Conservation (phyloP, 2,113 vertebrate genomes). For the Chloropsis hardwickii region DNA sequence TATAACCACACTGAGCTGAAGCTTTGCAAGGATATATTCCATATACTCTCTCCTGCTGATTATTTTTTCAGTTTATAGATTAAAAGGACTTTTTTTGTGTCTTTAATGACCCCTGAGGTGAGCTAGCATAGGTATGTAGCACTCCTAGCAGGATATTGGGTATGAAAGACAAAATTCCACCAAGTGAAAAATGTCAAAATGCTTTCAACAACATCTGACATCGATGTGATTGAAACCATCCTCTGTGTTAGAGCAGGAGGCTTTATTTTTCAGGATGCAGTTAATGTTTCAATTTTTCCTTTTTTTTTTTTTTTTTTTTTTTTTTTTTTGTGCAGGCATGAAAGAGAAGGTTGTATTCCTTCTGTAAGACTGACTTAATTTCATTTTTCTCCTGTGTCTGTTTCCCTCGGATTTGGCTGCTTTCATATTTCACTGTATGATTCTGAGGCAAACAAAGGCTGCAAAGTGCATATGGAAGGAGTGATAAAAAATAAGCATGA, state of each 20-base stretch:
- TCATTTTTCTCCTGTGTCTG: not conserved
- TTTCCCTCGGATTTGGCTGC: slow-evolving; percentile 1
- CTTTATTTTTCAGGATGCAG: slow-evolving; percentile 45
- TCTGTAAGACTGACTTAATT: slow-evolving; percentile 9
- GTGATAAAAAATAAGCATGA: slow-evolving; percentile 4
- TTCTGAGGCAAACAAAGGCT: slow-evolving; percentile 7
- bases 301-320: not conserved
- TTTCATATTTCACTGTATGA: not conserved
- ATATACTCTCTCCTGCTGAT: not conserved
- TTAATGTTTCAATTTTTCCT: slow-evolving; percentile 18
- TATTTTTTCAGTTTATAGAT: not conserved
- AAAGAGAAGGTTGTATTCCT: not conserved
- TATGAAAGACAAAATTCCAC: not conserved
- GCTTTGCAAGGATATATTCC: not conserved
- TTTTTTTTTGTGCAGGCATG: not conserved
- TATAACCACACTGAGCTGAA: not conserved
- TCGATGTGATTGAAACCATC: not conserved
- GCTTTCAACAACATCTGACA: slow-evolving; percentile 19
- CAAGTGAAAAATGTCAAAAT: not conserved
- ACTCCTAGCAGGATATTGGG: not conserved
- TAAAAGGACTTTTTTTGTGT: not conserved
- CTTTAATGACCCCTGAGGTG: not conserved
- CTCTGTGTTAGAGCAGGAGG: slow-evolving; percentile 7
- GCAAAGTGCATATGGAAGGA: not conserved
- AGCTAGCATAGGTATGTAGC: not conserved